Conservation (phyloP, 2,113 vertebrate genomes). For the Donacobius atricapilla region DNA sequence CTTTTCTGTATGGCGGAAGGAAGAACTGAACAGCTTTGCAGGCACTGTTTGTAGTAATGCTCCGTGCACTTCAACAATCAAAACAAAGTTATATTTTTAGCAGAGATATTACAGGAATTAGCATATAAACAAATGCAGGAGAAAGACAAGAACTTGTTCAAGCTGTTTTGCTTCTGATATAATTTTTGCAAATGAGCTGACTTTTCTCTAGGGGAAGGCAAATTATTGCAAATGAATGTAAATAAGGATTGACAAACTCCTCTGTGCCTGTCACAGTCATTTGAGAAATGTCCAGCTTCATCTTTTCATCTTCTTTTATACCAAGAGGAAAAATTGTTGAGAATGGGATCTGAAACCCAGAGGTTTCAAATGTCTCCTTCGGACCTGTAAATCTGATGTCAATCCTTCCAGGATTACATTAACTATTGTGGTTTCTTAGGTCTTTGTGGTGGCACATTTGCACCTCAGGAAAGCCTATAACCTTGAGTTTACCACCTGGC, state of each 20-base stretch:
- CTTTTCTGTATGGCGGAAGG: neutral
- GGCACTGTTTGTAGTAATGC: neutral
- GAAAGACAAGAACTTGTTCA: neutral
- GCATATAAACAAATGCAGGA: neutral
- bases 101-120: neutral
- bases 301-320: neutral
- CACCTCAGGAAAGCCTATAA: neutral
- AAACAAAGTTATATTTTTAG: slow-evolving; percentile 5
- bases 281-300: neutral
- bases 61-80: neutral
- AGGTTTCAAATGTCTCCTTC: neutral
- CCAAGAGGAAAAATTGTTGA: neutral
- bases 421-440: neutral
- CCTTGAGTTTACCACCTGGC: fast-evolving
- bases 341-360: neutral
- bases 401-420: neutral
- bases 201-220: neutral
- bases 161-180: neutral
- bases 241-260: neutral
- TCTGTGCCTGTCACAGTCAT: neutral
- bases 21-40: neutral
- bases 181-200: neutral
- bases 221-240: neutral
- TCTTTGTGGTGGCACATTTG: neutral
- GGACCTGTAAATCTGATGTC: neutral